Evolutionary conservation across 2,888 invertebrate species (phyloP), one percentile per base, ranked within the genome.

Genomic region (Sphaeridia pumilis): DNA sequence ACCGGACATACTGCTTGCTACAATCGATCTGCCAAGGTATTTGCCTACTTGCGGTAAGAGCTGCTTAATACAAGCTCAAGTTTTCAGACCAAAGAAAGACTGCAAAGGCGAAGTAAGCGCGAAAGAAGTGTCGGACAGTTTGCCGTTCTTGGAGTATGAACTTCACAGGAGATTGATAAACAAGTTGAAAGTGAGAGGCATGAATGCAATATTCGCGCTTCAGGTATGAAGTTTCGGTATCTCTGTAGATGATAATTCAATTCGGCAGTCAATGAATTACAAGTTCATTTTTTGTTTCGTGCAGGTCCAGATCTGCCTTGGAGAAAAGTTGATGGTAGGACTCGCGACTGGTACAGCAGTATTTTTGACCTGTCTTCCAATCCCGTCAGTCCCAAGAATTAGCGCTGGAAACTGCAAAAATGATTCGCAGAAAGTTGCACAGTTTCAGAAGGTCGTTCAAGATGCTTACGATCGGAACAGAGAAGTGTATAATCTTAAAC

Each of bases 111-210:
- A 93, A 72, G 76, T 83, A 0, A 84, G 85, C 62, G 89, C 95
- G 3, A 82, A 92, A 65, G 94, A 95, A 73, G 87, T 97, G 55
- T 93, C 93, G 1, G 88, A 95, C 74, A 87, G 87, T 65, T 74
- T 95, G 50, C 95, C 95, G 0, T 95, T 95, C 74, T 72, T 95
- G 50, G 95, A 97, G 70, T 95, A 94, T 70, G 94, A 97, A 70
- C 74, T 97, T 44, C 93, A 97, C 71, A 81, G 88, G 56, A 78
- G 93, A 62, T 73, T 95, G 34, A 77, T 93, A 1, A 90, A 89
- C 67, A 94, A 93, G 69, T 73, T 95, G 2, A 82, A 87, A 71
- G 85, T 93, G 59, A 88, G 88, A 71, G 93, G 92, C 5, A 93
- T 94, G 80, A 97, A 95, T 74, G 86, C 90, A 3, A 75, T 94